Percentiles rank a stretch among this genome's conserved stretches.
Conservation (phyloP, 2,113 vertebrate species). For the Atrichornis clamosus region DNA sequence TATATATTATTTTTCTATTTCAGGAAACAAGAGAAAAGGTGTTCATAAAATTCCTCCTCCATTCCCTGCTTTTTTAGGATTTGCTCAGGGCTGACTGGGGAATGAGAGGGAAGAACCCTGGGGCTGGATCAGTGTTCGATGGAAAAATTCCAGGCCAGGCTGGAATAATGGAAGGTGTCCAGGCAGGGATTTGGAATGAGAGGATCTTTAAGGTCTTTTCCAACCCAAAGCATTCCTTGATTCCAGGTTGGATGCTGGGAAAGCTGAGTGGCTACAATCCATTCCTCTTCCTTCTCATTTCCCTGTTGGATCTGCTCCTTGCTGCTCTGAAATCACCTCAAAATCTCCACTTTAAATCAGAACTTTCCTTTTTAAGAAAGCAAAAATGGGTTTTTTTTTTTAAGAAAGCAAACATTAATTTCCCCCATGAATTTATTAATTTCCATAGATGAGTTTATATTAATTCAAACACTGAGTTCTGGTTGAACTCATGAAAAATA, state of each 20-base stretch:
- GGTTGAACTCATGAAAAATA: too few relatives aligned
- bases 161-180: neutral
- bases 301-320: too few relatives aligned
- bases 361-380: too few relatives aligned
- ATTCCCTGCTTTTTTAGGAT: neutral
- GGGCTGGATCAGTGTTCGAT: neutral
- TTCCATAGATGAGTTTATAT: too few relatives aligned
- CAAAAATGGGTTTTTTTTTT: too few relatives aligned
- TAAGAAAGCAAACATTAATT: too few relatives aligned
- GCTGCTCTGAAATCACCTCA: too few relatives aligned
- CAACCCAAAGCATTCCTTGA: neutral
- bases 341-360: too few relatives aligned
- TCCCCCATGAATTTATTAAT: too few relatives aligned
- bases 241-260: neutral
- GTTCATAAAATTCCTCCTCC: neutral
- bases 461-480: too few relatives aligned
- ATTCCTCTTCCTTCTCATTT: too few relatives aligned
- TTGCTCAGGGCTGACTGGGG: fast-evolving
- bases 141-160: neutral
- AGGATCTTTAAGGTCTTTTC: neutral
- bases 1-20: too few relatives aligned
- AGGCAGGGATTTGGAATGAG: fast-evolving
- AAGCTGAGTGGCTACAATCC: neutral
- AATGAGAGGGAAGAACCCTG: neutral
- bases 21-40: neutral